Percentiles rank a stretch among this genome's conserved stretches.
phyloP scores from a whole-genome alignment of 2,888 invertebrate genomes.

The Ommatoiulus sabulosus region DNA sequence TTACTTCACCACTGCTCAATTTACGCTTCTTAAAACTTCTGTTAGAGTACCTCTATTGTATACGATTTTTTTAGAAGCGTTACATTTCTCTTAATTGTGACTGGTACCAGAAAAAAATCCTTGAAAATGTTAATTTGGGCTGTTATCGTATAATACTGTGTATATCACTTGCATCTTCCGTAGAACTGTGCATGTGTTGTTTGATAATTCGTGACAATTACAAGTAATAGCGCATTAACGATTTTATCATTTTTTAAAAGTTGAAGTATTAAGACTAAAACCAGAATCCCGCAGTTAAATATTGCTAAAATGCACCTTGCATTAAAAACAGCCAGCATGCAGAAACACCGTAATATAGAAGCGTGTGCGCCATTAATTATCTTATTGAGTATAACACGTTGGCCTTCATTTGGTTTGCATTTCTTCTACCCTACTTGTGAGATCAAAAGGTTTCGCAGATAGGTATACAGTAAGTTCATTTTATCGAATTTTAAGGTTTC shows the following conservation, averaged over 20 bases:
- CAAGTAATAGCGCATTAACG: not conserved
- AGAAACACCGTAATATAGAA: not conserved
- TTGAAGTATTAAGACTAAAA: not conserved
- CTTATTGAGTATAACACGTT: slow-evolving; percentile 14
- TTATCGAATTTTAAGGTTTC: not conserved
- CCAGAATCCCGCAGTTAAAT: not conserved
- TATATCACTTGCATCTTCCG: not conserved
- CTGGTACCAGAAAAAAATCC: not conserved
- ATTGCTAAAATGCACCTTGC: not conserved
- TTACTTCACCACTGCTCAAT: too few relatives aligned
- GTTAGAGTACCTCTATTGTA: not conserved
- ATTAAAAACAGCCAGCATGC: not conserved
- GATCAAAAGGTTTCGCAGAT: not conserved
- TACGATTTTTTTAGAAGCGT: not conserved
- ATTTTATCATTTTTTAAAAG: not conserved
- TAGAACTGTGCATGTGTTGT: not conserved
- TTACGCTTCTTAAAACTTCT: not conserved
- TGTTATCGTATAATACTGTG: not conserved
- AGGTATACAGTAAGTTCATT: not conserved
- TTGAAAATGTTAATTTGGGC: not conserved
- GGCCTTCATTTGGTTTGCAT: slow-evolving; percentile 6
- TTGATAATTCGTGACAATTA: not conserved
- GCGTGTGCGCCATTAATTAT: not conserved
- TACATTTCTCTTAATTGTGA: not conserved
- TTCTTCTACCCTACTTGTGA: not conserved